Base-by-base conservation (phyloP, 2,888 invertebrate genomes). In the Choreutis nemorana region DNA sequence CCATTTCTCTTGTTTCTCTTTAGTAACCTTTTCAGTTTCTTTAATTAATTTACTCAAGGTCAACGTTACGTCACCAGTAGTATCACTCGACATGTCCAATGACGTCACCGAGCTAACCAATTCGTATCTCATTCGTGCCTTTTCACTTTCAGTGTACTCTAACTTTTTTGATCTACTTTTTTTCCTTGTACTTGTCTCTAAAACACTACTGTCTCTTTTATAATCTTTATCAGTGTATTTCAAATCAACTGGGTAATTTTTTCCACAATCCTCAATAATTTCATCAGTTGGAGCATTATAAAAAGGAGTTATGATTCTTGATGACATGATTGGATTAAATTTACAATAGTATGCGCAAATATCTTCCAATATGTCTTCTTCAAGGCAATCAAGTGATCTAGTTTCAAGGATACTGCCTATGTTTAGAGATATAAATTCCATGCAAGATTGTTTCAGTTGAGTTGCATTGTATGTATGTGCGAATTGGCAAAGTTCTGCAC, bases 351-450 rank as follows among this genome's bases (percentile, higher is more conserved):
- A 87, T 3, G 71, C 65, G 2, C 86, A 84, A 10, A 93, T 72
- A 23, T 87, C 86, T 24, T 81, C 73, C 14, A 92, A 55, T 1
- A 87, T 63, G 0, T 73, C 68, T 2, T 82, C 70, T 35, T 87
- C 85, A 31, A 91, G 55, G 9, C 75, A 59, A 35, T 90, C 88
- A 28, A 92, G 63, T 15, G 80, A 68, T 47, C 83, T 83, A 40
- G 83, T 83, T 58, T 90, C 89, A 4, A 94, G 64, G 7, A 93
- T 66, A 10, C 87, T 81, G 3, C 86, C 71, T 23, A 94, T 59
- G 62, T 94, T 94, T 27, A 88, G 72, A 3, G 84, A 84, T 33
- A 94, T 87, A 49, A 87, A 94, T 47, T 90, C 86, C 81, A 90
- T 83, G 55, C 89, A 89, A 34, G 84, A 85, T 8, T 70, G 66